Conservation (phyloP, 2,113 vertebrate species). For the Amazona vittata region DNA sequence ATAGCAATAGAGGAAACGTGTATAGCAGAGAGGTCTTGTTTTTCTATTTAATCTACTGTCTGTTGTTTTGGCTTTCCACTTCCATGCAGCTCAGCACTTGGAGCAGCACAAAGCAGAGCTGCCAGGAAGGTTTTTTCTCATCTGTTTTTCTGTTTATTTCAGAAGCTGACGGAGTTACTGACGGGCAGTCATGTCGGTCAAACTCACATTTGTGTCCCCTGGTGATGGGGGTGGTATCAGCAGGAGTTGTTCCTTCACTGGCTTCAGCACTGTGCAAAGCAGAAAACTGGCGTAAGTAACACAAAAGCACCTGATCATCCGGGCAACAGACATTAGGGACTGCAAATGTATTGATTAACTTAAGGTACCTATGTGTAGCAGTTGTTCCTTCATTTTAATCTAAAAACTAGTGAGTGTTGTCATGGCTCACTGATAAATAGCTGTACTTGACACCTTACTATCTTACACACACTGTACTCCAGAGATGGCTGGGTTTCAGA, state of each 20-base stretch:
- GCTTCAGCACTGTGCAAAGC: constrained; percentile 77
- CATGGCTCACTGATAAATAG: not conserved
- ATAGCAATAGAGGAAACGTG: constrained; percentile 30
- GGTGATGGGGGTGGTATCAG: constrained; percentile 74
- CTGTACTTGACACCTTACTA: not conserved
- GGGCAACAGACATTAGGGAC: not conserved
- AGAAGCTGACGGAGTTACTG: not conserved
- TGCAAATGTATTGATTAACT: not conserved
- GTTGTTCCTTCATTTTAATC: not conserved
- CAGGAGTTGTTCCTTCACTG: constrained; percentile 81
- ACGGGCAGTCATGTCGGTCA: constrained; percentile 73
- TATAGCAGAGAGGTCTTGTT: constrained; percentile 21
- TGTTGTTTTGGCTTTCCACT: not conserved
- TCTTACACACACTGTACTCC: not conserved
- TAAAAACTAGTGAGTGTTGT: not conserved
- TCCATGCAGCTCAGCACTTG: not conserved
- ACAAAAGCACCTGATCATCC: not conserved
- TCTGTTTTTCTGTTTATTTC: constrained; percentile 1
- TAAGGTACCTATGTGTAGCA: not conserved
- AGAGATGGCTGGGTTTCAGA: not conserved
- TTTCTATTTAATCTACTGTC: not conserved
- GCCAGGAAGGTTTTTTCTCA: not conserved
- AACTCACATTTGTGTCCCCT: constrained; percentile 77
- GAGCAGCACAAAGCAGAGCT: not conserved
- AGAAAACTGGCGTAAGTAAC: constrained; percentile 76